A percentile compares a stretch with the other conserved stretches of the same genome.
Conservation (phyloP, 2,113 vertebrate species). For the Sterrhoptilus dennistouni region DNA sequence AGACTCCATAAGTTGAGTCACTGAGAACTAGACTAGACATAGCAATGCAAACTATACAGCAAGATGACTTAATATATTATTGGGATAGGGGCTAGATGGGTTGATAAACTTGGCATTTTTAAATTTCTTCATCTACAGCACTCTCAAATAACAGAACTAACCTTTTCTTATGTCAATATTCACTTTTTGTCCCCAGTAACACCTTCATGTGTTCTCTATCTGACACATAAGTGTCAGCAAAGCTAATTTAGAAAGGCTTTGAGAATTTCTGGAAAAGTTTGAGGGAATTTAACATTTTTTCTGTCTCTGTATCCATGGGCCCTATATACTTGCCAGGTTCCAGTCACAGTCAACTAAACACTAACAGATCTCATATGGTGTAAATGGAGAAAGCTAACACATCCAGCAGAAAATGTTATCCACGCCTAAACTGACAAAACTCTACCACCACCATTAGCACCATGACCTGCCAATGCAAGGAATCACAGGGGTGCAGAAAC, state of each 20-base stretch:
- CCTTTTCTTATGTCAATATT: neutral
- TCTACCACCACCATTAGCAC: neutral
- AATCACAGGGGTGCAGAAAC: neutral
- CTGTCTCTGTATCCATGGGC: neutral
- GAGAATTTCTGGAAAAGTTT: conserved; percentile 22
- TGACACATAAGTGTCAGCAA: neutral
- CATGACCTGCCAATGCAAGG: neutral
- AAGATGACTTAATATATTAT: conserved; percentile 11
- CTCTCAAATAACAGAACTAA: neutral
- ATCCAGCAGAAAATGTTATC: neutral
- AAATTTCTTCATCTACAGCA: neutral
- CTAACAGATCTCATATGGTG: neutral
- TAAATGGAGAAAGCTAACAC: neutral
- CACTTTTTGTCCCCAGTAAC: neutral
- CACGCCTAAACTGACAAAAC: neutral
- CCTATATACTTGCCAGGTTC: neutral
- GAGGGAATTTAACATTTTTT: neutral
- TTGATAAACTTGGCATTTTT: conserved; percentile 32
- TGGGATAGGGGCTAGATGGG: neutral
- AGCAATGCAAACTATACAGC: neutral
- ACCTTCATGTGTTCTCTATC: neutral
- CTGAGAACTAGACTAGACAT: conserved; percentile 50
- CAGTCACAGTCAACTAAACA: neutral
- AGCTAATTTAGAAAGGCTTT: neutral
- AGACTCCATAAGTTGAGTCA: conserved; percentile 39